These are phyloP conservation scores for Lophura nycthemera DNA, from an alignment of 2,113 vertebrate genomes.

Conservation along the genomic window DNA sequence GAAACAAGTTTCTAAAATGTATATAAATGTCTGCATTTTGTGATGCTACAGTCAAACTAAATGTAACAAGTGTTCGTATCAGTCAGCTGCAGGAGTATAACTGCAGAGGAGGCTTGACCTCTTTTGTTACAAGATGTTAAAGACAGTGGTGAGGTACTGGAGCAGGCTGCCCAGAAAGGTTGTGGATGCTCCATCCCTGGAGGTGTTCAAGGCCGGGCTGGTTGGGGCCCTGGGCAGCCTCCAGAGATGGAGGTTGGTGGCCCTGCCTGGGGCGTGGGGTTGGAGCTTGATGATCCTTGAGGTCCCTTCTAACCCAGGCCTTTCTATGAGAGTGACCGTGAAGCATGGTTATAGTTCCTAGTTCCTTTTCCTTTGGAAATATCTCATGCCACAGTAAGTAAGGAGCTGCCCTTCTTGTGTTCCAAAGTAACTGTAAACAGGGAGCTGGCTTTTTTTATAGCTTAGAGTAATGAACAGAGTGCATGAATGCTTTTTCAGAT, in stretches of 20 bases:
- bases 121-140: background rate
- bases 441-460: background rate
- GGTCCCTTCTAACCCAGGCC: too few relatives aligned
- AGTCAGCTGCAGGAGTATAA: background rate
- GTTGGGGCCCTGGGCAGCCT: too few relatives aligned
- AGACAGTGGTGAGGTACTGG: background rate
- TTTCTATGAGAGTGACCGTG: background rate
- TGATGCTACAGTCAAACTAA: background rate
- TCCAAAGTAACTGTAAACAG: background rate
- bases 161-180: too few relatives aligned
- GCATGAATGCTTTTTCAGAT: background rate
- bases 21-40: background rate
- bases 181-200: too few relatives aligned
- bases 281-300: too few relatives aligned
- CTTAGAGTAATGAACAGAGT: background rate
- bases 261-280: too few relatives aligned
- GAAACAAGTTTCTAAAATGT: background rate
- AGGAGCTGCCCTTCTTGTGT: background rate
- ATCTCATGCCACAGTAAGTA: background rate
- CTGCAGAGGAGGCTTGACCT: background rate
- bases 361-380: background rate
- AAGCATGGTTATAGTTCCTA: background rate
- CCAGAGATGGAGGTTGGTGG: too few relatives aligned
- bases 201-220: too few relatives aligned
- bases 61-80: background rate